These are phyloP conservation scores for Sus cebifrons DNA, from an alignment of 2,797 vertebrate species.

Conservation along the genomic window DNA sequence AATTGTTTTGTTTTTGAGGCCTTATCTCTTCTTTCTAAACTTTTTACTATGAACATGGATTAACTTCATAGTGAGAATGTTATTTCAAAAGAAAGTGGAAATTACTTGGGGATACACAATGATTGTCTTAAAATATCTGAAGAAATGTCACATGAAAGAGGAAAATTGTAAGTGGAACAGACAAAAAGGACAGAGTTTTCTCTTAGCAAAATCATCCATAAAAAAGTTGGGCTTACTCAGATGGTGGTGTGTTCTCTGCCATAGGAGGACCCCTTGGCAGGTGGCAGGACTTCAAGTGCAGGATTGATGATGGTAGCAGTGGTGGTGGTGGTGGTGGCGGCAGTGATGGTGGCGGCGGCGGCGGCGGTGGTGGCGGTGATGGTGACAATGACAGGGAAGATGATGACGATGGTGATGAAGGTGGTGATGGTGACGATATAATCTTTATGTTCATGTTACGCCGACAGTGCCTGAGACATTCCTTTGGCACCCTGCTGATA, in stretches of 20 bases:
- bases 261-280: not conserved
- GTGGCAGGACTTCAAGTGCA: not conserved
- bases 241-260: not conserved
- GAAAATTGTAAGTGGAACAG: too few species aligned
- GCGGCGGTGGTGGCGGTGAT: rapidly evolving
- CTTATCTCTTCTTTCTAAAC: not conserved
- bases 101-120: not conserved
- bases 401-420: rapidly evolving
- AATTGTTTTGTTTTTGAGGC: not conserved
- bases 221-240: not conserved
- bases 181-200: not conserved
- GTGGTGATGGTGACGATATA: not conserved
- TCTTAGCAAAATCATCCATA: not conserved
- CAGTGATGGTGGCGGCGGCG: rapidly evolving
- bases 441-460: not conserved
- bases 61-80: slow-evolving; percentile 30
- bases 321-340: rapidly evolving
- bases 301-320: not conserved
- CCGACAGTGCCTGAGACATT: not conserved
- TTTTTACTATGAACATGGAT: not conserved
- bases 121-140: not conserved
- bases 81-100: not conserved
- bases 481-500: not conserved
- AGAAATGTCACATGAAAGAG: not conserved
- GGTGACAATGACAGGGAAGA: rapidly evolving